phyloP scores from a whole-genome alignment of 2,797 vertebrate genomes.

The Taeniopygia guttata region DNA sequence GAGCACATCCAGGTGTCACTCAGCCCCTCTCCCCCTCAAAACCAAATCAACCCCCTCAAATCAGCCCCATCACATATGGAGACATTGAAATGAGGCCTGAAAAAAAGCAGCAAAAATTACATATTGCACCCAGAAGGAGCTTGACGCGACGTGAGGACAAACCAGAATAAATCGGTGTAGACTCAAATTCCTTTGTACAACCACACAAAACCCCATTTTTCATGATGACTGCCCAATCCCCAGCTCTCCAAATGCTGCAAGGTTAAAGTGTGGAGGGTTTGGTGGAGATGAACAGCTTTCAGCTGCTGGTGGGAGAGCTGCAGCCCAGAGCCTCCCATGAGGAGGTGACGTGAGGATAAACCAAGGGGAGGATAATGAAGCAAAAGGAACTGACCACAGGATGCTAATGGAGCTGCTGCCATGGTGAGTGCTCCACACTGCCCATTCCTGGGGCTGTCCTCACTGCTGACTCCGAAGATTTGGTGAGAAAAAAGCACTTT shows the following conservation, averaged over 20 bases:
- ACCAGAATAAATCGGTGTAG: accelerated
- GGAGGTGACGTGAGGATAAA: neutral
- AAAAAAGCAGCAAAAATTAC: neutral
- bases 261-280: neutral
- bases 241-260: neutral
- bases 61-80: neutral
- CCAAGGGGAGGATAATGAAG: neutral
- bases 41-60: neutral
- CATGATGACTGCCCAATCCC: accelerated
- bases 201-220: neutral
- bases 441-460: neutral
- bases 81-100: neutral
- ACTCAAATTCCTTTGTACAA: neutral
- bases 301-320: neutral
- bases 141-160: neutral
- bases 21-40: neutral
- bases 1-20: neutral
- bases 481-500: neutral
- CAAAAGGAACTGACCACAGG: neutral
- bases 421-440: neutral
- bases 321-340: neutral
- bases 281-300: neutral
- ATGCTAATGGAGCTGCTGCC: neutral
- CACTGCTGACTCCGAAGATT: accelerated
- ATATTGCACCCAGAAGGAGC: neutral